Base-by-base conservation (phyloP, 2,797 vertebrate genomes). In the Gymnodraco acuticeps region DNA sequence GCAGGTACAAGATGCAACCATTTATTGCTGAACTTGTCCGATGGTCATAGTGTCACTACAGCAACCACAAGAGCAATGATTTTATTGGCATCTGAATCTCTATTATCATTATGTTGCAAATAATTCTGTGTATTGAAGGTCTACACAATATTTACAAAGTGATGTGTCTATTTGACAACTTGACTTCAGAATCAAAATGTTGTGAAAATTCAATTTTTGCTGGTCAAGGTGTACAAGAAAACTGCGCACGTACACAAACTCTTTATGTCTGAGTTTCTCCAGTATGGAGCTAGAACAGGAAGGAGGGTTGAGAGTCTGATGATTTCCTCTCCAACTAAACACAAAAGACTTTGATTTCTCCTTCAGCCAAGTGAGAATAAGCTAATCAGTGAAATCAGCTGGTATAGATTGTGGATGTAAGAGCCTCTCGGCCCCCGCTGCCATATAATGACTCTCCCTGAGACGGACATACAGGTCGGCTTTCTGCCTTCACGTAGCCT, bases 301-400 rank as follows among this genome's bases (percentile, higher is more conserved):
- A 11, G 48, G 23, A 43, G 38, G 16, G 23, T 20, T 51, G 13
- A 43, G 58, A 46, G 12, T 72, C n/a, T 52, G 52, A 61, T 3
- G 11, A 6, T 45, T 59, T 69, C 31, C 16, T 51, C 15, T 70
- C 16, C 23, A 69, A 10, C 33, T 14, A 23, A 77, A 72, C 27
- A 62, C 70, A 60, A 60, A 72, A 65, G 31, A 42, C 42, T 31
- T 67, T 63, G 20, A 71, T 70, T 75, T 59, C 51, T 58, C 20
- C 41, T 23, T 48, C 5, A 72, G 31, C 13, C 38, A 13, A 23
- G 23, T 7, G 31, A 33, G 48, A 59, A 46, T 45, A n/a, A 58
- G 20, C 48, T 33, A 64, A 72, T 72, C 59, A 61, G 53, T 52
- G 3, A 50, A 71, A 80, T 75, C 64, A 62, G 17, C 47, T 38